These are phyloP conservation scores for Lophius piscatorius DNA, from an alignment of 2,113 vertebrate genomes.

Conservation along the genomic window DNA sequence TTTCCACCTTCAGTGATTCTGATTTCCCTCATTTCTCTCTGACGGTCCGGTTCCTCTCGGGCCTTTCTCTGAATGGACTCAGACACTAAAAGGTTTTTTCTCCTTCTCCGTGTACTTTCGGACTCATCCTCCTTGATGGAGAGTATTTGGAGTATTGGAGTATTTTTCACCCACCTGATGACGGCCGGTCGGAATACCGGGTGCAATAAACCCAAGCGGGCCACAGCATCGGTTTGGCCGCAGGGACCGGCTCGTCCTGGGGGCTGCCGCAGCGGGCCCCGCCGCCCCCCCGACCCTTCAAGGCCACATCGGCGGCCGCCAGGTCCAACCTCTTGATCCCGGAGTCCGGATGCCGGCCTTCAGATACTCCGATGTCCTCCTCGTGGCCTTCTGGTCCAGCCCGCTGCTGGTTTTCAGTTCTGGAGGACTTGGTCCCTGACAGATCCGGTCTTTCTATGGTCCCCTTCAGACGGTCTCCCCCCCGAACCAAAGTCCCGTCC, in stretches of 20 bases:
- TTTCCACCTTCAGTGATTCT: no score
- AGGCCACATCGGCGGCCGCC: constrained; percentile 69
- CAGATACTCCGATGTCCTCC: constrained; percentile 67
- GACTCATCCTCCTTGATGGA: not conserved
- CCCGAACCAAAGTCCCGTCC: constrained; percentile 59
- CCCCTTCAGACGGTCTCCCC: constrained; percentile 16
- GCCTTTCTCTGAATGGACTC: no score
- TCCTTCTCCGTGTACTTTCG: not conserved
- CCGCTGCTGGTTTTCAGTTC: constrained; percentile 53
- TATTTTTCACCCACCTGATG: constrained; percentile 86
- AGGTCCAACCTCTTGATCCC: constrained; percentile 73
- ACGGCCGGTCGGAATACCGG: constrained; percentile 95
- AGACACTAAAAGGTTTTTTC: no score
- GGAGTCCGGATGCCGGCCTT: constrained; percentile 63
- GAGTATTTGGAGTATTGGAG: no score
- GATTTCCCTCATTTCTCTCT: no score
- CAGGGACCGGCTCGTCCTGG: constrained; percentile 79
- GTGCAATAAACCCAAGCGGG: constrained; percentile 98
- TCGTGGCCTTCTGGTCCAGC: constrained; percentile 37
- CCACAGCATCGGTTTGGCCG: constrained; percentile 89
- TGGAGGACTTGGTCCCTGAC: constrained; percentile 49
- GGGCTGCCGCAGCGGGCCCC: constrained; percentile 85
- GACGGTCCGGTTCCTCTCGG: no score
- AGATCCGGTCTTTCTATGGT: constrained; percentile 47
- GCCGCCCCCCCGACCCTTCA: constrained; percentile 71